phyloP scores from a whole-genome alignment of 2,797 vertebrate genomes.

The Lindbergichthys nudifrons region DNA sequence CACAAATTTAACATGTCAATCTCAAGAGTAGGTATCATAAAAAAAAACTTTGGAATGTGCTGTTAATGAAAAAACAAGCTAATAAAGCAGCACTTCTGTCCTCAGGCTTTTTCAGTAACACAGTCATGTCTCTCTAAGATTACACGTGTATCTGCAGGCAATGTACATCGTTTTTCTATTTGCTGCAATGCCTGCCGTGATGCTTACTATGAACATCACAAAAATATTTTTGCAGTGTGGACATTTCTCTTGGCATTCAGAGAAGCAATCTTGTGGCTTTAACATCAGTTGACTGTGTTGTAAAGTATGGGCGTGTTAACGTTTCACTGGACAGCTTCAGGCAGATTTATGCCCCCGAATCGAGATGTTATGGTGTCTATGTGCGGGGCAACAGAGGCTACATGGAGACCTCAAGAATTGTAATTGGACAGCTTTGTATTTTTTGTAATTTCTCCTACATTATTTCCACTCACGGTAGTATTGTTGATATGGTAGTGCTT shows the following conservation, averaged over 20 bases:
- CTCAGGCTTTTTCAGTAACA: not conserved
- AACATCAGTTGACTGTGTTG: conserved; percentile 52
- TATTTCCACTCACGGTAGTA: conserved; percentile 21
- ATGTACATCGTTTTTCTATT: conserved; percentile 26
- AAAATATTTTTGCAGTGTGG: conserved; percentile 39
- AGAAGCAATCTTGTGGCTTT: conserved; percentile 44
- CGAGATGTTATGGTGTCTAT: conserved; percentile 45
- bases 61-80: conserved; percentile 13
- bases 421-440: conserved; percentile 27
- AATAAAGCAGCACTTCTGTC: conserved; percentile 34
- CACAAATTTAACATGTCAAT: conserved; percentile 12
- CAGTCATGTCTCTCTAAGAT: conserved; percentile 18
- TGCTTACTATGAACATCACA: conserved; percentile 32
- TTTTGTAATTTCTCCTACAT: not conserved
- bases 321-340: conserved; percentile 45
- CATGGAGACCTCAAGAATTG: conserved; percentile 25
- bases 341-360: conserved; percentile 51
- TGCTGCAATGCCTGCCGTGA: conserved; percentile 10
- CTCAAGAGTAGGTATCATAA: conserved; percentile 10
- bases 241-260: conserved; percentile 51
- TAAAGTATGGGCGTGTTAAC: conserved; percentile 43
- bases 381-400: conserved; percentile 11
- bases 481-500: conserved; percentile 38
- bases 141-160: conserved; percentile 34
- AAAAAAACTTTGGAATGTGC: not conserved